Conservation (phyloP, 2,888 invertebrate genomes). For the Cheilosia variabilis region DNA sequence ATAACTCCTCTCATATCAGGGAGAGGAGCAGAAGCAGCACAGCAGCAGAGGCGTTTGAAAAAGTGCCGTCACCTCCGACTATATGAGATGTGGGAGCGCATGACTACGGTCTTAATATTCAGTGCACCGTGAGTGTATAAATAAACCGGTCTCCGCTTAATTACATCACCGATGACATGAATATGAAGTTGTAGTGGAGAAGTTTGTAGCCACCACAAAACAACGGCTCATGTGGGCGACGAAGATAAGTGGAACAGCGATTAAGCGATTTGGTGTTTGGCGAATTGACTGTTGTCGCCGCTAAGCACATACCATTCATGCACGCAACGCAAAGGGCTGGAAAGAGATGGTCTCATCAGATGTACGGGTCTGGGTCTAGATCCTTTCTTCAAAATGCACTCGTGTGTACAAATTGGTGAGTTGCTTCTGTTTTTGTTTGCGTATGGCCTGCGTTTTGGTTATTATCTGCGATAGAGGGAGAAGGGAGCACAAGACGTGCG, state of each 20-base stretch:
- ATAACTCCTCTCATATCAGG: conserved; percentile 56
- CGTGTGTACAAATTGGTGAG: conserved; percentile 8
- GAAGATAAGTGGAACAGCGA: conserved; percentile 48
- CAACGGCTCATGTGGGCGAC: conserved; percentile 31
- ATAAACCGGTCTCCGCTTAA: conserved; percentile 66
- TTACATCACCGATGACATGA: conserved; percentile 70
- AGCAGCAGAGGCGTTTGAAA: conserved; percentile 53
- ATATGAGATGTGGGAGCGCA: conserved; percentile 47
- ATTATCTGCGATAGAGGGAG: background rate
- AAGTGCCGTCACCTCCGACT: conserved; percentile 49
- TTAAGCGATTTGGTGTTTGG: conserved; percentile 59
- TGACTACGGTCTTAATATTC: conserved; percentile 35
- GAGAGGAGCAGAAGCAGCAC: conserved; percentile 14
- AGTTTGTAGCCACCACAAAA: conserved; percentile 28
- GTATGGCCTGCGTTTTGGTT: too few relatives aligned
- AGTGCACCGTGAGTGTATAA: conserved; percentile 51
- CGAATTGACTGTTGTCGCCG: conserved; percentile 51
- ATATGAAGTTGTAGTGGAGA: conserved; percentile 61
- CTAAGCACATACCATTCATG: conserved; percentile 5
- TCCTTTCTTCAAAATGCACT: conserved; percentile 2
- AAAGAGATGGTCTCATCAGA: background rate
- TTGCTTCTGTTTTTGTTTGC: background rate
- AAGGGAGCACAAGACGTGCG: background rate
- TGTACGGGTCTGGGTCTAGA: background rate
- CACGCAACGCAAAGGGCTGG: background rate